Percentiles rank a stretch among this genome's conserved stretches.
Conservation (phyloP, 2,888 invertebrate genomes). For the Prionchulus punctatus region DNA sequence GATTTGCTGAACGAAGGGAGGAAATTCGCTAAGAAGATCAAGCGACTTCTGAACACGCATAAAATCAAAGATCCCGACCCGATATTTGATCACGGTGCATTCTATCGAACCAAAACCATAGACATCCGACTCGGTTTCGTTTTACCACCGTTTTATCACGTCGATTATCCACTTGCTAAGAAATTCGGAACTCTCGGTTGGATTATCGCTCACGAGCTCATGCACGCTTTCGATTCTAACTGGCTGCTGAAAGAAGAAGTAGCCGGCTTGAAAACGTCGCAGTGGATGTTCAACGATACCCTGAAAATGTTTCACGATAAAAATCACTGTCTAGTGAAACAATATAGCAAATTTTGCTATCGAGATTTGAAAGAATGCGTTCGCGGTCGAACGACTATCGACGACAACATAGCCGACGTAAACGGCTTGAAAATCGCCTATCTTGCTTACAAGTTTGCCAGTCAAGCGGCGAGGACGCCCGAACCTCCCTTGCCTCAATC, state of each 20-base stretch:
- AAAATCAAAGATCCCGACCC: neutral
- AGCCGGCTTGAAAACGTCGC: neutral
- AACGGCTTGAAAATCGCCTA: neutral
- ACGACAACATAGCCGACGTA: conserved; percentile 1
- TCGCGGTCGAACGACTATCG: neutral
- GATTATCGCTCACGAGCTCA: neutral
- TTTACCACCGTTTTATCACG: neutral
- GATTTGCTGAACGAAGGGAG: neutral
- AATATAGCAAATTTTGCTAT: neutral
- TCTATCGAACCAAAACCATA: no score
- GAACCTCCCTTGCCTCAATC: no score
- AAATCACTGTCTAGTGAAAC: neutral
- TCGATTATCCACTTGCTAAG: neutral
- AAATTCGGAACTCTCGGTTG: neutral
- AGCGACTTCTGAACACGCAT: neutral
- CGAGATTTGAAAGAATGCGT: neutral
- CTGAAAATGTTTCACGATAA: neutral
- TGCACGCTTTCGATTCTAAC: neutral
- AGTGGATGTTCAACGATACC: neutral
- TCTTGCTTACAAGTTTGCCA: neutral
- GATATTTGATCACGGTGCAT: neutral
- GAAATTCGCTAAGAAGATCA: neutral
- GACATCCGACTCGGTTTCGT: neutral
- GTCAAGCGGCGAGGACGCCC: neutral
- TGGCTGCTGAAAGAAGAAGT: neutral